These are phyloP conservation scores for Melopsittacus undulatus DNA, from an alignment of 2,797 vertebrate species.

Conservation along the genomic window DNA sequence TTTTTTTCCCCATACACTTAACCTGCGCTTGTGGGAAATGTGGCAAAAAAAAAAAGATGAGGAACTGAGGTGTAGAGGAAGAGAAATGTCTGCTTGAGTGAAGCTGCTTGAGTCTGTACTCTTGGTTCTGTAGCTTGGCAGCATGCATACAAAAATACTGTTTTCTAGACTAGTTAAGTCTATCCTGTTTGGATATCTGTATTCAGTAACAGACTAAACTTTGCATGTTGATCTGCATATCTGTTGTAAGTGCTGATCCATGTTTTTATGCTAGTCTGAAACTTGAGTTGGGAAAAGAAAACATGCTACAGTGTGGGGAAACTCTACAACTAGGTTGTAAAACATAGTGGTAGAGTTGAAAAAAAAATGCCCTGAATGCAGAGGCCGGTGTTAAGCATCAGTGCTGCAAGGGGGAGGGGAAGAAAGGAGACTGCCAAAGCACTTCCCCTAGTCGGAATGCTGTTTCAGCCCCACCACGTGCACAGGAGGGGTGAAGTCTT, in stretches of 20 bases:
- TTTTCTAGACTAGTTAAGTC: not conserved
- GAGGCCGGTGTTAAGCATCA: not conserved
- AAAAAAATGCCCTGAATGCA: not conserved
- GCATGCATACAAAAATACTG: not conserved
- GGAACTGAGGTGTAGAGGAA: not conserved
- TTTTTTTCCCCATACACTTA: not conserved
- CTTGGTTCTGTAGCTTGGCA: conserved; percentile 16
- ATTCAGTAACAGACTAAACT: not conserved
- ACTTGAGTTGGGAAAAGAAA: not conserved
- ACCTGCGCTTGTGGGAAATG: not conserved
- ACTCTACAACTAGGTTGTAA: not conserved
- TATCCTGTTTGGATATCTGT: not conserved
- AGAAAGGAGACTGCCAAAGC: conserved; percentile 24
- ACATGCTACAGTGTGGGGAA: not conserved
- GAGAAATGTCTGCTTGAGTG: not conserved
- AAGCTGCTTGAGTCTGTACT: not conserved
- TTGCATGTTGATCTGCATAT: not conserved
- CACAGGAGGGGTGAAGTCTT: conserved; percentile 5
- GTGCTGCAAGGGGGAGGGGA: conserved; percentile 10
- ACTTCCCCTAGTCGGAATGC: conserved; percentile 38
- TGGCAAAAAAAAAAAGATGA: not conserved
- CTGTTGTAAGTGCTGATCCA: not conserved
- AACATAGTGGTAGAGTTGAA: not conserved
- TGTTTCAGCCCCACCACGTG: conserved; percentile 29
- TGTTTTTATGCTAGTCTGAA: not conserved